Conservation (phyloP, 2,888 invertebrate genomes). For the Limnephilus rhombicus region DNA sequence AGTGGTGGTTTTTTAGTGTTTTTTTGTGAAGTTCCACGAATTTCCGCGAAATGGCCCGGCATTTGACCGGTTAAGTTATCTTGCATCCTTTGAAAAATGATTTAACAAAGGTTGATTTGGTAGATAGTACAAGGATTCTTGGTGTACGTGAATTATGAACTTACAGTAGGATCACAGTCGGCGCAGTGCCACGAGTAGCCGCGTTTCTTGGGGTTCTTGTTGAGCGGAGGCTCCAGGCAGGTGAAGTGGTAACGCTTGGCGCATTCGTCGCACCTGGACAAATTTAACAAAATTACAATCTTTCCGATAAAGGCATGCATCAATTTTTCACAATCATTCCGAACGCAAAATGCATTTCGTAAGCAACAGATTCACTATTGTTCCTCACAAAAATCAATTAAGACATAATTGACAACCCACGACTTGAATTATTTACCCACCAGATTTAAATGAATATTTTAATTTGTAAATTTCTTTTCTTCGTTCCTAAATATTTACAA, state of each 20-base stretch:
- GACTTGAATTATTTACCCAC: too few relatives aligned
- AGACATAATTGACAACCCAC: too few relatives aligned
- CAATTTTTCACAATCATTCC: background rate
- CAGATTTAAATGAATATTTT: too few relatives aligned
- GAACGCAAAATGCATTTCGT: background rate
- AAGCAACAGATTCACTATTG: background rate
- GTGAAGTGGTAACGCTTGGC: slow-evolving; percentile 93
- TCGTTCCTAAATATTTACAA: too few relatives aligned
- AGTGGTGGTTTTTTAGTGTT: too few relatives aligned
- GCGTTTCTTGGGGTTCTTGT: slow-evolving; percentile 94
- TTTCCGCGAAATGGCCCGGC: too few relatives aligned
- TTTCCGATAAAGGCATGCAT: background rate
- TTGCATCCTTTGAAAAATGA: background rate
- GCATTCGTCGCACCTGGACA: slow-evolving; percentile 92
- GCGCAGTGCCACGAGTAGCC: slow-evolving; percentile 98
- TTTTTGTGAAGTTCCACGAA: too few relatives aligned
- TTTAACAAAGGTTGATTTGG: background rate
- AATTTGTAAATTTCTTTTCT: too few relatives aligned
- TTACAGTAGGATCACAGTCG: slow-evolving; percentile 94
- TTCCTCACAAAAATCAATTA: background rate
- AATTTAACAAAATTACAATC: background rate
- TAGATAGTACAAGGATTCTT: background rate
- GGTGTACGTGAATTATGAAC: slow-evolving; percentile 68
- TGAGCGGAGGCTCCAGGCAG: slow-evolving; percentile 95
- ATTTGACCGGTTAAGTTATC: too few relatives aligned